Evolutionary conservation across 1,140 invertebrate species (phyloP).

Genomic region (Drosophila truncata): DNA sequence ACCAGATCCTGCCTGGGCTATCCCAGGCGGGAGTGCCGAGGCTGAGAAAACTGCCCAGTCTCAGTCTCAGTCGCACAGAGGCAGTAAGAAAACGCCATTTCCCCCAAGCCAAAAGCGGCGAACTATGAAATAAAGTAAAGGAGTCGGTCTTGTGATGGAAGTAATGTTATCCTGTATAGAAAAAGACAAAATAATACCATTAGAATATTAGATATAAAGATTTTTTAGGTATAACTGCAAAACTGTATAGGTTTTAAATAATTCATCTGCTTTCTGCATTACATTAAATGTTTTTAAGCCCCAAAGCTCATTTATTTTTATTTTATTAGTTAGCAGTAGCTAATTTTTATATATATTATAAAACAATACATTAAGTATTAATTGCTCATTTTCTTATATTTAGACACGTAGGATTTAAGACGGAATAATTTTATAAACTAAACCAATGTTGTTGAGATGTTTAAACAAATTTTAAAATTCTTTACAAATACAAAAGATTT

Average conservation of each 20-base stretch:
- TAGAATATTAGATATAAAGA: neutral
- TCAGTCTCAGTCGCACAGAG: constrained; percentile 34
- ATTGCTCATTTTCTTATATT: no score
- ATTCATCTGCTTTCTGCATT: neutral
- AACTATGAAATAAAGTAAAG: constrained; percentile 67
- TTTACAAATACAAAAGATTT: no score
- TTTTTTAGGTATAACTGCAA: neutral
- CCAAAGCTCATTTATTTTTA: no score
- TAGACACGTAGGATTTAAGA: no score
- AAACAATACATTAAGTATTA: no score
- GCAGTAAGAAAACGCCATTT: constrained; percentile 67
- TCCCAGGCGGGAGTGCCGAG: constrained; percentile 21
- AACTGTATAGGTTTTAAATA: neutral
- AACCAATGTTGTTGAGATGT: no score
- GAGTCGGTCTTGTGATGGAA: constrained; percentile 9
- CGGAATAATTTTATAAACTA: no score
- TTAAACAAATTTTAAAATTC: no score
- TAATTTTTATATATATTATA: no score
- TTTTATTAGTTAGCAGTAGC: no score
- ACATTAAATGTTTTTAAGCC: neutral
- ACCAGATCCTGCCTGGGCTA: constrained; percentile 12
- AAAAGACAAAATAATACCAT: neutral
- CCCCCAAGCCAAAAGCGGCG: constrained; percentile 42
- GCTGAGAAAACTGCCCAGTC: constrained; percentile 62
- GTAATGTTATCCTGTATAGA: constrained; percentile 6